Base-by-base conservation (phyloP, 2,888 invertebrate genomes). In the Chrysina gloriosa region DNA sequence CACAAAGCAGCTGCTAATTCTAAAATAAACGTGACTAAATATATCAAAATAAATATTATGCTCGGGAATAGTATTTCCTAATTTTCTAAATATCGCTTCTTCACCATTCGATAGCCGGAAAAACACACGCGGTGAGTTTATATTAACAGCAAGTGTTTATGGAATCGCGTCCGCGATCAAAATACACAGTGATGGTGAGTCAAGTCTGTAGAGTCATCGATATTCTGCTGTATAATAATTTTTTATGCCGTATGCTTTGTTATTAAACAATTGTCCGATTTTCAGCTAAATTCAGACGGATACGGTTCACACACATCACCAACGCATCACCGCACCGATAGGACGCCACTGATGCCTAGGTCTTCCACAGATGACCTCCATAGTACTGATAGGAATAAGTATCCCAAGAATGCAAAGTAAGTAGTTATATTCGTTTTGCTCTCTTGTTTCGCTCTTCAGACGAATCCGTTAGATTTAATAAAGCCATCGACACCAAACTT, bases 391-490 rank as follows among this genome's bases (percentile, higher is more conserved):
- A 84, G 85, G 50, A 84, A 86, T 67, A 73, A 84, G 82, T 73
- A 85, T 85, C 94, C 95, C 75, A 95, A 95, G 85, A 95, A 95
- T 88, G 95, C 95, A 84, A 95, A 95, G 95, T 95, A 84, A 93
- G 94, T 90, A 50, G 21, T 1, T 31, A 31, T 7, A 11, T 39
- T 39, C 1, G 39, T 11, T 39, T 39, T 5, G 14, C 14, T 39
- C 39, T 11, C 14, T 39, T 29, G 29, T 29, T 29, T 29, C 6
- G 29, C 29, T 2, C 9, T 4, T 34, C 34, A 34, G 4, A 34
- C 34, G 34, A n/a, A 34, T 3, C 7, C 7, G 11, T 34, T 11
- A 34, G 4, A 34, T 34, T 3, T 34, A n/a, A n/a, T n/a, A n/a
- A n/a, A n/a, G n/a, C n/a, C n/a, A n/a, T n/a, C n/a, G n/a, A n/a